Evolutionary conservation across 1,140 invertebrate species (phyloP).

Genomic region (Geopemphigus sp.): DNA sequence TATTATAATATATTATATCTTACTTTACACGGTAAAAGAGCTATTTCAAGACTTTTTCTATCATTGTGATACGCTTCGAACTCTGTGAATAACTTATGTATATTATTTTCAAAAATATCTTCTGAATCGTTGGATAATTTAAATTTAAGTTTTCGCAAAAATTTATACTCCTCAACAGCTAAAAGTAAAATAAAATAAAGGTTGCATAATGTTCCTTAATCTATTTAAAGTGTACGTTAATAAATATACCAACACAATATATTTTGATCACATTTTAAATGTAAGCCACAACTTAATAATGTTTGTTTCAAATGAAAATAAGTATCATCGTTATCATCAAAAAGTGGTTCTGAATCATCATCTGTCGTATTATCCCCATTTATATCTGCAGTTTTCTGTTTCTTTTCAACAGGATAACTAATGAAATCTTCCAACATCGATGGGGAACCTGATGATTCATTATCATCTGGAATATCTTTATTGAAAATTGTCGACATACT

Average conservation of each 20-base stretch:
- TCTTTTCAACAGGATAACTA: slow-evolving; percentile 10
- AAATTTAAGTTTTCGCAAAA: slow-evolving; percentile 22
- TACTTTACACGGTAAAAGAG: slow-evolving; percentile 27
- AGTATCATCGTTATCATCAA: background rate
- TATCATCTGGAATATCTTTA: background rate
- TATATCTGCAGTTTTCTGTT: background rate
- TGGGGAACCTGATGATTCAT: background rate
- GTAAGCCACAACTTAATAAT: slow-evolving; percentile 22
- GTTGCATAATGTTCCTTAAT: background rate
- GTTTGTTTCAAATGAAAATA: slow-evolving; percentile 24
- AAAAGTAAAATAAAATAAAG: background rate
- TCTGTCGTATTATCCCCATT: background rate
- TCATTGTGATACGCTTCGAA: slow-evolving; percentile 27
- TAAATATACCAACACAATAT: slow-evolving; percentile 5
- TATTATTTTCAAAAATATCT: slow-evolving; percentile 18
- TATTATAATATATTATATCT: background rate
- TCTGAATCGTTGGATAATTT: slow-evolving; percentile 32
- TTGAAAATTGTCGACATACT: background rate
- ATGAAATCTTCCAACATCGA: slow-evolving; percentile 18
- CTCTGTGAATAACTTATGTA: slow-evolving; percentile 8
- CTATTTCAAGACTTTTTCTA: slow-evolving; percentile 20
- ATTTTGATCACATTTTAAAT: slow-evolving; percentile 41
- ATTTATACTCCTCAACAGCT: slow-evolving; percentile 31
- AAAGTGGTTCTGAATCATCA: background rate
- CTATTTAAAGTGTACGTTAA: background rate